These are phyloP conservation scores for Malacosoma neustria DNA, from an alignment of 2,888 invertebrate genomes.

Conservation along the genomic window DNA sequence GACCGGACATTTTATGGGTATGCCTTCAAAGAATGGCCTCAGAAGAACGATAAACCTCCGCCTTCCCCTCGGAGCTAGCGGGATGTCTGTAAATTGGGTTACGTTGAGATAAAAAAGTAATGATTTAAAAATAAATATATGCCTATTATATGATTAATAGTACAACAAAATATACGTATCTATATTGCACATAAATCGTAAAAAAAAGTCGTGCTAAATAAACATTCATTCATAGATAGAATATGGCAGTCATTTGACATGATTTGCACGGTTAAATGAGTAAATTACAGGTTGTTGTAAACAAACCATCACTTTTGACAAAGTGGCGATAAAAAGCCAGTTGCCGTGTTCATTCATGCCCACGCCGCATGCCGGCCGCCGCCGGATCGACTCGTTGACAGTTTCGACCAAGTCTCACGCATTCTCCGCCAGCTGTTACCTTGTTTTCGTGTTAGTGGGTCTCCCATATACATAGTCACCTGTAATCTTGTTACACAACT, in stretches of 20 bases:
- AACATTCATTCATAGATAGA: not conserved
- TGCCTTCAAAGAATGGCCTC: too few relatives aligned
- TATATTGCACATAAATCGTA: slow-evolving; percentile 6
- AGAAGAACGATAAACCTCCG: too few relatives aligned
- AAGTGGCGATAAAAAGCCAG: slow-evolving; percentile 59
- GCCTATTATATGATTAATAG: too few relatives aligned
- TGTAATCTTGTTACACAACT: too few relatives aligned
- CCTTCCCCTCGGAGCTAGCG: too few relatives aligned
- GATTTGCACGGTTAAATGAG: slow-evolving; percentile 43
- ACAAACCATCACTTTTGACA: slow-evolving; percentile 47
- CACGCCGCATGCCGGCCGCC: slow-evolving; percentile 14
- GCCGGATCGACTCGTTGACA: slow-evolving; percentile 13
- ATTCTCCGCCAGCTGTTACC: slow-evolving; percentile 50
- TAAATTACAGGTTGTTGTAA: slow-evolving; percentile 59
- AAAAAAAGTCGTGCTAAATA: slow-evolving; percentile 19
- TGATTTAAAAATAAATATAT: too few relatives aligned
- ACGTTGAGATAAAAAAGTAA: too few relatives aligned
- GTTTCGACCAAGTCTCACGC: slow-evolving; percentile 38
- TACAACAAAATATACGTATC: too few relatives aligned
- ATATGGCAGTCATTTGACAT: slow-evolving; percentile 20
- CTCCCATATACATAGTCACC: too few relatives aligned
- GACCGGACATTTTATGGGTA: too few relatives aligned
- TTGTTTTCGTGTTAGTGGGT: slow-evolving; percentile 20
- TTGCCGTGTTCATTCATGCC: slow-evolving; percentile 41
- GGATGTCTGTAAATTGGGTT: too few relatives aligned